Conservation (phyloP, 1,140 invertebrate species). For the Sminthurides bifidus region DNA sequence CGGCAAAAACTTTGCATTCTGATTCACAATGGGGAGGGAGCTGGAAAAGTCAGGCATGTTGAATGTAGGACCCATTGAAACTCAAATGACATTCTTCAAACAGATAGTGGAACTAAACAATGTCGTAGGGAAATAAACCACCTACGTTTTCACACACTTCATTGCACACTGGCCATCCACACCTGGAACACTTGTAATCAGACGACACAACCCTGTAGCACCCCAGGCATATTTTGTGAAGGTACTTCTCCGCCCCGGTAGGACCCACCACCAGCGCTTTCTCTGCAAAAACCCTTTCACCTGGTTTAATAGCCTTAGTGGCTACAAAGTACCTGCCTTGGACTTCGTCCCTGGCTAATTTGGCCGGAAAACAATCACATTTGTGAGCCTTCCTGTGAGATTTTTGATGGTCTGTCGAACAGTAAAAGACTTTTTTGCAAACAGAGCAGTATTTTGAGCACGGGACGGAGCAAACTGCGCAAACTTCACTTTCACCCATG, state of each 20-base stretch:
- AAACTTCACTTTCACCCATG: neutral
- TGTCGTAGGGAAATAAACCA: neutral
- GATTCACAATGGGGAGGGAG: neutral
- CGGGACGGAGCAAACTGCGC: constrained; percentile 4
- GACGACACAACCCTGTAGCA: constrained; percentile 16
- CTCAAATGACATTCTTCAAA: neutral
- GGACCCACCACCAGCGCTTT: constrained; percentile 16
- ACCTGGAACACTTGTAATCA: constrained; percentile 11
- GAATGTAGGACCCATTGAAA: too few species aligned
- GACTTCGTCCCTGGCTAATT: neutral
- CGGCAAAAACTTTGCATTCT: constrained; percentile 19
- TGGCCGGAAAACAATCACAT: constrained; percentile 13
- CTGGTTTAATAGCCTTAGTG: constrained; percentile 6
- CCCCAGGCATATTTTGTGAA: constrained; percentile 20
- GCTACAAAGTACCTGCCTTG: constrained; percentile 13
- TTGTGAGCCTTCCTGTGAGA: constrained; percentile 17
- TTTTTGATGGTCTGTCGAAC: constrained; percentile 13
- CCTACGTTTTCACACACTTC: constrained; percentile 17
- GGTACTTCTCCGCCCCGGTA: constrained; percentile 10
- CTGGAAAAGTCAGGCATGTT: too few species aligned
- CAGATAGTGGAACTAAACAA: neutral
- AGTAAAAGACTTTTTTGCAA: constrained; percentile 21
- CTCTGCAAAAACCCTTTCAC: constrained; percentile 19
- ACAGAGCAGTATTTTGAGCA: constrained; percentile 11
- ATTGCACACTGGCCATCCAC: constrained; percentile 18